These are phyloP conservation scores for Cydia splendana DNA, from an alignment of 1,140 invertebrate species.

Conservation along the genomic window DNA sequence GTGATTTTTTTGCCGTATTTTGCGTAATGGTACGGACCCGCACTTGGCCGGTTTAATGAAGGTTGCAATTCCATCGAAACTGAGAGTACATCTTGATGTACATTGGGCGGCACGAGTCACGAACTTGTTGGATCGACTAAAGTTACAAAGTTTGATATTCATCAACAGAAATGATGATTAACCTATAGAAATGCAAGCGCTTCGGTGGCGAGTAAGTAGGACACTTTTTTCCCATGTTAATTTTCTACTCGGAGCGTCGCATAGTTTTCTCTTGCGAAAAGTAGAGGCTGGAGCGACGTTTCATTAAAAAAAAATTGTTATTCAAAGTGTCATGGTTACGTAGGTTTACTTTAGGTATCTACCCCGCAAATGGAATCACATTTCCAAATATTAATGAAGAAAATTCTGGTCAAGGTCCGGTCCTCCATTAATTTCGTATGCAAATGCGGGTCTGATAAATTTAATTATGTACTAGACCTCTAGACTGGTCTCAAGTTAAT, in stretches of 20 bases:
- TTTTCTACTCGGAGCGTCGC: background rate
- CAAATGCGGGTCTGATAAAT: constrained; percentile 11
- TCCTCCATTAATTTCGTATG: background rate
- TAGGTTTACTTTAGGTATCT: background rate
- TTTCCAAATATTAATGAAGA: background rate
- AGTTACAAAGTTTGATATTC: background rate
- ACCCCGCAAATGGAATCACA: background rate
- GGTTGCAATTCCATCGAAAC: too few species aligned
- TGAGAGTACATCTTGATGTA: too few species aligned
- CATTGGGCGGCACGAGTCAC: too few species aligned
- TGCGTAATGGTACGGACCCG: too few species aligned
- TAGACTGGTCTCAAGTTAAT: background rate
- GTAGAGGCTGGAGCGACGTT: background rate
- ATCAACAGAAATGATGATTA: background rate
- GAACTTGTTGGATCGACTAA: too few species aligned
- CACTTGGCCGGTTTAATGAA: too few species aligned
- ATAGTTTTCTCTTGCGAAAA: background rate
- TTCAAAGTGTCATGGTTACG: background rate
- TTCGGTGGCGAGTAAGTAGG: background rate
- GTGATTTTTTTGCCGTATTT: too few species aligned
- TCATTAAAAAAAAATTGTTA: background rate
- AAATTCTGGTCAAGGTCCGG: background rate
- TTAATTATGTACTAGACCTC: constrained; percentile 3
- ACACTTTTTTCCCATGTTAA: constrained; percentile 8
- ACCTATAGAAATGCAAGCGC: background rate